Percentiles rank a stretch among this genome's conserved stretches.
These are phyloP conservation scores for Chloromyia formosa DNA, from an alignment of 2,888 invertebrate genomes.

Conservation along the genomic window DNA sequence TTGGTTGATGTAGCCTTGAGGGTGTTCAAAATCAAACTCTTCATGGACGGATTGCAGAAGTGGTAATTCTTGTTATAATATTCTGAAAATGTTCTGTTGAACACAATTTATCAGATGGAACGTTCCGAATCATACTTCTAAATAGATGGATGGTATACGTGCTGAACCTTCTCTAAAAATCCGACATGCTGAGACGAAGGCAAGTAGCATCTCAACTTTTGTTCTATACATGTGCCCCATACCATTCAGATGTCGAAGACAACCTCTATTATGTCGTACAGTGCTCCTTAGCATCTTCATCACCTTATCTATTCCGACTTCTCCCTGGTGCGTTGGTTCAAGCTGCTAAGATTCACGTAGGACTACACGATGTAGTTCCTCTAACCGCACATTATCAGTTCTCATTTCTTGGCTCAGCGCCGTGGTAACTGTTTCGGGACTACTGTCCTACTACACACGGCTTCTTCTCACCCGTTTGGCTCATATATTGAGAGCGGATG, in stretches of 20 bases:
- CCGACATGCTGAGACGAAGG: too few species aligned
- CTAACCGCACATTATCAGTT: not conserved
- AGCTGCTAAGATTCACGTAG: slow-evolving; percentile 23
- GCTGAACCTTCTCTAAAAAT: too few species aligned
- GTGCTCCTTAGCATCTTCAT: not conserved
- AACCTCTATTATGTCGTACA: not conserved
- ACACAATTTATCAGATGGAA: too few species aligned
- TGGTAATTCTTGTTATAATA: too few species aligned
- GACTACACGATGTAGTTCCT: not conserved
- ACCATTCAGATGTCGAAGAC: too few species aligned
- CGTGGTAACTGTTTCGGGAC: slow-evolving; percentile 18
- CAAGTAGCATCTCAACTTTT: not conserved
- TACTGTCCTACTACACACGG: not conserved
- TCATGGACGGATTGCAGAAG: too few species aligned
- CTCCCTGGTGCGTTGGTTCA: not conserved
- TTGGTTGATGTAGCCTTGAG: too few species aligned
- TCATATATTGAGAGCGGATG: not conserved
- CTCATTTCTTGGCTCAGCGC: not conserved
- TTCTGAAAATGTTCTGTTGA: too few species aligned
- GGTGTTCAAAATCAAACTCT: too few species aligned
- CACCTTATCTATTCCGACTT: not conserved
- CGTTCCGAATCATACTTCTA: too few species aligned
- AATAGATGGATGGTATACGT: too few species aligned
- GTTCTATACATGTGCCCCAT: slow-evolving; percentile 20
- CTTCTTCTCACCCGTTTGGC: not conserved